Evolutionary conservation across 2,888 invertebrate species (phyloP).

Genomic region (Leptogaster cylindrica): DNA sequence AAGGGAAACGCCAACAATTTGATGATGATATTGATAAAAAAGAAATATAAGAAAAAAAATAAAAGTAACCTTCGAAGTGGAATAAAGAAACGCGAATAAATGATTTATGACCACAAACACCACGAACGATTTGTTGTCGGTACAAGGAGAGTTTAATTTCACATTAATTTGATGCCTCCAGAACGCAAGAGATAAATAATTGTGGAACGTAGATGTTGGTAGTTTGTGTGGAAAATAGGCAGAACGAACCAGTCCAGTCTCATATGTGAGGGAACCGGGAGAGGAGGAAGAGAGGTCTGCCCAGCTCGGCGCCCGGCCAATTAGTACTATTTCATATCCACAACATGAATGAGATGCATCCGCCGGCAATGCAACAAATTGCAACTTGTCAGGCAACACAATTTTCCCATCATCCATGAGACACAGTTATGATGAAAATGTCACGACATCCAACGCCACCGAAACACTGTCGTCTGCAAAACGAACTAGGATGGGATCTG

Average conservation of each 20-base stretch:
- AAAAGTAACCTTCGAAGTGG: too few relatives aligned
- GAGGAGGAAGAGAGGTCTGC: not conserved
- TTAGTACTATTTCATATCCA: not conserved
- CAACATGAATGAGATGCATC: slow-evolving; percentile 22
- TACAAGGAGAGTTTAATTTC: not conserved
- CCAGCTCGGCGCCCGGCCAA: slow-evolving; percentile 20
- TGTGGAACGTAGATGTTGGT: too few relatives aligned
- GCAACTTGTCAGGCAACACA: slow-evolving; percentile 22
- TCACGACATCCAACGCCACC: not conserved
- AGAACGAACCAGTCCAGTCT: too few relatives aligned
- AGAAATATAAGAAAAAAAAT: too few relatives aligned
- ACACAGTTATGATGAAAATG: slow-evolving; percentile 5
- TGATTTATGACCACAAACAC: too few relatives aligned
- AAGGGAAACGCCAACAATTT: too few relatives aligned
- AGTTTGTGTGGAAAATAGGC: too few relatives aligned
- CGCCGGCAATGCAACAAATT: slow-evolving; percentile 19
- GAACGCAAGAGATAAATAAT: not conserved
- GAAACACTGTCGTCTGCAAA: not conserved
- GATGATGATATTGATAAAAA: too few relatives aligned
- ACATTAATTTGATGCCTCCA: not conserved
- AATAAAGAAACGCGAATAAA: too few relatives aligned
- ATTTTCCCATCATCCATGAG: slow-evolving; percentile 18
- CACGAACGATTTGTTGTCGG: too few relatives aligned
- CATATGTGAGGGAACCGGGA: too few relatives aligned
- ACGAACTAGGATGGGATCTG: not conserved